phyloP scores from a whole-genome alignment of 2,888 invertebrate genomes.

The Neelides folsomi region DNA sequence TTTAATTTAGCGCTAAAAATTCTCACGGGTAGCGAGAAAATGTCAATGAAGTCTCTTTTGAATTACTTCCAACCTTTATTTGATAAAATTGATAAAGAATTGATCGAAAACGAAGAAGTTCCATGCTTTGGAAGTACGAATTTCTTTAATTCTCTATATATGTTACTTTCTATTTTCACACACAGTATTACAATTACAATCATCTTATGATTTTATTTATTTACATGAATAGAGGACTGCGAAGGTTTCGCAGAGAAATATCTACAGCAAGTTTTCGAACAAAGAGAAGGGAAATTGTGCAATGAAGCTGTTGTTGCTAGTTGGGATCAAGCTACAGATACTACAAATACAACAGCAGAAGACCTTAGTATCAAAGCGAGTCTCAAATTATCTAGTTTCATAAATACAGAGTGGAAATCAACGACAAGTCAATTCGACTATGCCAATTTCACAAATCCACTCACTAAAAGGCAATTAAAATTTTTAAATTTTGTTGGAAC shows the following conservation, averaged over 20 bases:
- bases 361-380: slow-evolving; percentile 11
- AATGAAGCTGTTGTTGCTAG: slow-evolving; percentile 36
- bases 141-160: background rate
- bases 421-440: slow-evolving; percentile 42
- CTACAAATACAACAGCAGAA: slow-evolving; percentile 30
- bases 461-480: slow-evolving; percentile 53
- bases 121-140: slow-evolving; percentile 11
- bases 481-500: slow-evolving; percentile 57
- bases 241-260: slow-evolving; percentile 19
- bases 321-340: slow-evolving; percentile 38
- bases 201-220: background rate
- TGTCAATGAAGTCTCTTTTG: slow-evolving; percentile 11
- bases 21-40: slow-evolving; percentile 5
- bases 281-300: slow-evolving; percentile 33
- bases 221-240: slow-evolving; percentile 11
- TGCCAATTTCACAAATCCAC: slow-evolving; percentile 52
- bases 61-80: slow-evolving; percentile 18
- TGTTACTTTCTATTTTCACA: background rate
- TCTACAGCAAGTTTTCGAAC: slow-evolving; percentile 10
- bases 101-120: slow-evolving; percentile 13
- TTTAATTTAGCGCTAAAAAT: slow-evolving; percentile 9
- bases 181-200: background rate
- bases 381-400: slow-evolving; percentile 45
- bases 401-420: slow-evolving; percentile 59
- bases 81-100: slow-evolving; percentile 14